Evolutionary conservation across 1,140 invertebrate genomes (phyloP), one percentile per base, ranked within the genome.

Genomic region (Hylyphantes graminicola): DNA sequence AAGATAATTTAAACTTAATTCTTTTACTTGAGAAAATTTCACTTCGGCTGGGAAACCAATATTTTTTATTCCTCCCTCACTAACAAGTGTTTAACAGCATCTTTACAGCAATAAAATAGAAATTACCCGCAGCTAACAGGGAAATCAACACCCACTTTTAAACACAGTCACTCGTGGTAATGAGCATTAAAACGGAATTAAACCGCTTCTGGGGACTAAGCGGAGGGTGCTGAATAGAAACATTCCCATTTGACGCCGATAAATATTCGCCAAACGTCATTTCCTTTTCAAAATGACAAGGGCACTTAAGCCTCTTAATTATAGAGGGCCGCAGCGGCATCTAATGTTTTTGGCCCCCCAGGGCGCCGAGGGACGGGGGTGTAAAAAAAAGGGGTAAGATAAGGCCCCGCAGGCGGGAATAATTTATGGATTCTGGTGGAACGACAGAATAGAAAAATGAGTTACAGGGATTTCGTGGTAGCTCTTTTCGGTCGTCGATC

Each of bases 241-340:
- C n/a, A 67, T 19, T 19, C 19, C 21, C 50, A 78, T 50, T 78
- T 78, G 76, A 64, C 76, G 63, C 65, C 64, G 63, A 67, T 78
- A 78, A 67, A 67, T 65, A 51, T 50, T 67, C 76, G 76, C 76
- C 76, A 78, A 78, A 54, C 76, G 57, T 78, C 76, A 78, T 53
- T 67, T 78, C 53, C 76, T 48, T 64, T 67, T 78, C 76, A 78
- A 67, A 67, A 19, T 61, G 76, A 78, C 76, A 78, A 78, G 76
- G 63, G 76, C 76, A 78, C 76, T 78, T 78, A 78, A 78, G 76
- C 55, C 64, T 67, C 76, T 78, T 78, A 78, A 78, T 78, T 78
- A 78, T 61, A 67, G 76, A 35, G 76, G 67, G 76, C 63, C 15
- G 50, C 68, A 70, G 68, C 68, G 57, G 19, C 63, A 11, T 61